Evolutionary conservation across 2,113 vertebrate species (phyloP).

Genomic region (Lonchura striata): DNA sequence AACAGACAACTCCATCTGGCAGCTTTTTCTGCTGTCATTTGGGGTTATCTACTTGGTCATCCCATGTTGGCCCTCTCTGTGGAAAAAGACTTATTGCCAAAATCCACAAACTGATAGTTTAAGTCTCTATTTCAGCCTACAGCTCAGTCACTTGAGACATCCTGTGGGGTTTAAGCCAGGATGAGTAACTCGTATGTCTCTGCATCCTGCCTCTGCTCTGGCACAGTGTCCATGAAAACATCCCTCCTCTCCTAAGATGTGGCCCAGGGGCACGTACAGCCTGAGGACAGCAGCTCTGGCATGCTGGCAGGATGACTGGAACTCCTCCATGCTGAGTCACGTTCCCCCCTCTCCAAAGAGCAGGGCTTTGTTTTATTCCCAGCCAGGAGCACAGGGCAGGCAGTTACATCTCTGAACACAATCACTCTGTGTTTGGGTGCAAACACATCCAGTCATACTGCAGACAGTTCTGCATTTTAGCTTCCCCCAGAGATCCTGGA

Average conservation of each 20-base stretch:
- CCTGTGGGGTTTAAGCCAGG: constrained; percentile 3
- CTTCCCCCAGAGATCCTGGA: background rate
- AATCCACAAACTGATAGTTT: background rate
- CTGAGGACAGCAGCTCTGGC: background rate
- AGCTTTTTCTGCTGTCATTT: background rate
- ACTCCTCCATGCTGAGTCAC: background rate
- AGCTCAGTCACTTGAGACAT: constrained; percentile 18
- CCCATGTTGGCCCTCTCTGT: background rate
- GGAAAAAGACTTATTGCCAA: background rate
- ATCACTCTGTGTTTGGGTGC: background rate
- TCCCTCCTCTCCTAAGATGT: background rate
- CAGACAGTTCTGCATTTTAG: background rate
- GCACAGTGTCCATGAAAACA: background rate
- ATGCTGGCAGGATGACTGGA: background rate
- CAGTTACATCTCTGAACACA: background rate
- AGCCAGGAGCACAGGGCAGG: background rate
- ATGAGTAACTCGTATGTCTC: constrained; percentile 9
- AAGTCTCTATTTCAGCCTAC: background rate
- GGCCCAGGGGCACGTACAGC: background rate
- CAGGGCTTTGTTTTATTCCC: background rate
- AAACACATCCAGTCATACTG: background rate
- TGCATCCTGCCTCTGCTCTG: constrained; percentile 37
- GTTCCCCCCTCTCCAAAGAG: background rate
- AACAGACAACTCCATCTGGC: background rate
- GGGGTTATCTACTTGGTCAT: background rate